Conservation (phyloP, 2,797 vertebrate genomes). For the Dicrostonyx torquatus region DNA sequence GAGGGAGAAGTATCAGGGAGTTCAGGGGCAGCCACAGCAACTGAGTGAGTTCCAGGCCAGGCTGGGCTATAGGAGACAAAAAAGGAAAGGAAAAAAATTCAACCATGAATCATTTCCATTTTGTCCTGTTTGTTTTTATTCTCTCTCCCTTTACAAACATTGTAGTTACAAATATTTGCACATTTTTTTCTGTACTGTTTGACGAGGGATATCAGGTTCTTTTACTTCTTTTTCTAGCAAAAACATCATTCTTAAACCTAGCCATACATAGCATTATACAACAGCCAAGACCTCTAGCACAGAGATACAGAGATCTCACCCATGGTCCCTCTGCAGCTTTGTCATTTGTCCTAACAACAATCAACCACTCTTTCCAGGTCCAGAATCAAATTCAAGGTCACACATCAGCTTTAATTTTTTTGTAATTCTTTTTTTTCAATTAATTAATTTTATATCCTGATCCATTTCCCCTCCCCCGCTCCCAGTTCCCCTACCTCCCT, state of each 20-base stretch:
- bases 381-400: constrained; percentile 36
- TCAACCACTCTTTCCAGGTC: not conserved
- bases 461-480: not conserved
- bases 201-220: not conserved
- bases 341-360: constrained; percentile 15
- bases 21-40: not conserved
- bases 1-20: not conserved
- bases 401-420: constrained; percentile 1
- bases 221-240: not conserved
- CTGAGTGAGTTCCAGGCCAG: not conserved
- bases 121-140: constrained; percentile 27
- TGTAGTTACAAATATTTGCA: not conserved
- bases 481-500: not conserved
- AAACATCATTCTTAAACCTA: not conserved
- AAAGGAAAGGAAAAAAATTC: not conserved
- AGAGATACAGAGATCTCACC: not conserved
- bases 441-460: not conserved
- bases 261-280: not conserved
- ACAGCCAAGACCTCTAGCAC: constrained; percentile 11
- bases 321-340: constrained; percentile 6
- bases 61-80: not conserved
- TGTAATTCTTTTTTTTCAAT: not conserved
- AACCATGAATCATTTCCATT: constrained; percentile 50
- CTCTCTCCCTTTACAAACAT: constrained; percentile 1
- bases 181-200: constrained; percentile 50